Conservation (phyloP, 2,113 vertebrate genomes). For the Eulacestoma nigropectus region DNA sequence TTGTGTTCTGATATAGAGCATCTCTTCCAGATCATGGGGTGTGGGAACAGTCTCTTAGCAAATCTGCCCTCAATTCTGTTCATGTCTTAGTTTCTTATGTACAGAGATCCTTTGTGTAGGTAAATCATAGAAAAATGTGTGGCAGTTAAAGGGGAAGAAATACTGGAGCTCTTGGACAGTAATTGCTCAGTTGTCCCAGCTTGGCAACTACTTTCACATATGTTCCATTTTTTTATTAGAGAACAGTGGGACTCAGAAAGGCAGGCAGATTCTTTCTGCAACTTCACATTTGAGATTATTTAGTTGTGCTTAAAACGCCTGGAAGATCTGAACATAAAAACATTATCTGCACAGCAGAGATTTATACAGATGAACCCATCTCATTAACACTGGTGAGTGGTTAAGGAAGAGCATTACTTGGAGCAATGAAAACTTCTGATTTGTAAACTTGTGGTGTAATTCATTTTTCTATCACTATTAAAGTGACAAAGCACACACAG, state of each 20-base stretch:
- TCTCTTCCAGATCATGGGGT: neutral
- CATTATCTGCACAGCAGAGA: neutral
- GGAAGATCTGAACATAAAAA: neutral
- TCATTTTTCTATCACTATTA: slow-evolving; percentile 41
- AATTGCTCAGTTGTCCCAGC: neutral
- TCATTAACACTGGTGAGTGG: neutral
- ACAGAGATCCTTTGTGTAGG: neutral
- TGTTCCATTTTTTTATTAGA: neutral
- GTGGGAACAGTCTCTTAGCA: neutral
- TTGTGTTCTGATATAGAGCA: neutral
- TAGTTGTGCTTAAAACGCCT: neutral
- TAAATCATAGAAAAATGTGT: neutral
- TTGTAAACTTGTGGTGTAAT: slow-evolving; percentile 18
- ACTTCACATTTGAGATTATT: neutral
- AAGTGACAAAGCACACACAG: slow-evolving; percentile 12
- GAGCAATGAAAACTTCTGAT: slow-evolving; percentile 32
- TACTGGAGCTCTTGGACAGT: neutral
- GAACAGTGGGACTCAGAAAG: neutral
- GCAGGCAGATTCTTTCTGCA: neutral
- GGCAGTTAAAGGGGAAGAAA: neutral
- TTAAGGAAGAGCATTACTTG: neutral
- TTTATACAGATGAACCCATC: neutral
- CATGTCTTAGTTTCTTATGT: neutral
- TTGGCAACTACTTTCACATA: fast-evolving
- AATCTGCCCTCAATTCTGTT: neutral